Conservation (phyloP, 35 echinoderm and acorn worm species). For the Anneissia japonica region DNA sequence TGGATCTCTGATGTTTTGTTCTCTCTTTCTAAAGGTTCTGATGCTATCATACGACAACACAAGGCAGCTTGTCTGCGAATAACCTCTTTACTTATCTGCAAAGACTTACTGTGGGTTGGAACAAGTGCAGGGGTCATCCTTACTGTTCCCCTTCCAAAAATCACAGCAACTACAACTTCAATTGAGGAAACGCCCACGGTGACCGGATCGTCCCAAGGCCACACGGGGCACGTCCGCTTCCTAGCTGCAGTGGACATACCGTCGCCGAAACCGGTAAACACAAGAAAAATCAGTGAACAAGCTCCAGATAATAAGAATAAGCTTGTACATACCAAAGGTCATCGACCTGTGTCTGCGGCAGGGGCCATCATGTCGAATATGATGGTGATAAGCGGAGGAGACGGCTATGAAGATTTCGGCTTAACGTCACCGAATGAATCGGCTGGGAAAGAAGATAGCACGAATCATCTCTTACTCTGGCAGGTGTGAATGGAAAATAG, state of each 20-base stretch:
- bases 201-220: constrained; percentile 83
- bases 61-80: constrained; percentile 93
- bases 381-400: constrained; percentile 95
- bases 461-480: constrained; percentile 91
- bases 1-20: too few relatives aligned
- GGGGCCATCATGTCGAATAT: constrained; percentile 50
- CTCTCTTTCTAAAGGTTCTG: constrained; percentile 53
- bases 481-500: constrained; percentile 55
- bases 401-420: constrained; percentile 96
- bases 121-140: constrained; percentile 97
- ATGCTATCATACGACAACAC: constrained; percentile 98
- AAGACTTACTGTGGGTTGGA: constrained; percentile 92
- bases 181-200: constrained; percentile 51
- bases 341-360: constrained; percentile 43
- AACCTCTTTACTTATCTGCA: constrained; percentile 86
- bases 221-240: constrained; percentile 95
- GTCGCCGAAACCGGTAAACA: constrained; percentile 31
- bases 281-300: constrained; percentile 37
- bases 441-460: constrained; percentile 95
- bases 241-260: constrained; percentile 80
- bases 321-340: constrained; percentile 4
- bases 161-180: constrained; percentile 47
- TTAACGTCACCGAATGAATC: constrained; percentile 80
- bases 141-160: constrained; percentile 88
- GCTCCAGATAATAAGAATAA: not conserved